These are phyloP conservation scores for Drosophila tripunctata DNA, from an alignment of 2,888 invertebrate genomes.

Conservation along the genomic window DNA sequence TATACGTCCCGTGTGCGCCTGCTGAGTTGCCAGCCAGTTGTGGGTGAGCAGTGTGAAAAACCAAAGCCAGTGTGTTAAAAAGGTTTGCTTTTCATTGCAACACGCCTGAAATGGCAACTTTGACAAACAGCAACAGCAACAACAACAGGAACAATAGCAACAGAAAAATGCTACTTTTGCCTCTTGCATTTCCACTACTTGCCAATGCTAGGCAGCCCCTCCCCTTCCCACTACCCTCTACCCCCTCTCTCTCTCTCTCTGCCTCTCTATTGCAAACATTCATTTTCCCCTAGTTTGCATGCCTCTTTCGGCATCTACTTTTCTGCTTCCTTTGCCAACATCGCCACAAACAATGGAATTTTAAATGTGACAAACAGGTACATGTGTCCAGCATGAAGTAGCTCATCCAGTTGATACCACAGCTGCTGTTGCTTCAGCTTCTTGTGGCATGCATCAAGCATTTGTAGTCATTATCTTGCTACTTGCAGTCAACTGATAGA, in stretches of 20 bases:
- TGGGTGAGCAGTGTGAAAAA: slow-evolving; percentile 30
- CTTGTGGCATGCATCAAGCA: slow-evolving; percentile 14
- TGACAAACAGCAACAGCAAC: slow-evolving; percentile 71
- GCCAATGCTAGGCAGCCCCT: slow-evolving; percentile 32
- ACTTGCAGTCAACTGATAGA: background rate
- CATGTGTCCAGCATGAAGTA: slow-evolving; percentile 30
- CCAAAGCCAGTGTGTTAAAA: slow-evolving; percentile 50
- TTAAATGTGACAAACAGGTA: slow-evolving; percentile 67
- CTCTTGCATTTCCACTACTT: slow-evolving; percentile 20
- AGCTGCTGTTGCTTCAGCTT: background rate
- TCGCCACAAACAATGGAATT: slow-evolving; percentile 65
- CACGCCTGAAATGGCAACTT: slow-evolving; percentile 78
- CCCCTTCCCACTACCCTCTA: background rate
- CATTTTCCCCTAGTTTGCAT: slow-evolving; percentile 13
- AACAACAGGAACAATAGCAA: slow-evolving; percentile 41
- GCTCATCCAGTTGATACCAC: slow-evolving; percentile 5
- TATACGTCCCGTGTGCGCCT: slow-evolving; percentile 65
- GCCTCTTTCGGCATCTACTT: slow-evolving; percentile 26
- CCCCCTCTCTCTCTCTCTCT: background rate
- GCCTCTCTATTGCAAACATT: slow-evolving; percentile 2
- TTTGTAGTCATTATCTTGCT: slow-evolving; percentile 2
- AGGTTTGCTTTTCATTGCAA: slow-evolving; percentile 77
- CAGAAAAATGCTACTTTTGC: slow-evolving; percentile 32
- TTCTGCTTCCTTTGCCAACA: slow-evolving; percentile 26
- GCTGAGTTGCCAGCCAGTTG: slow-evolving; percentile 48